phyloP scores from a whole-genome alignment of 2,888 invertebrate genomes.

The Hypselothyrea guttata region DNA sequence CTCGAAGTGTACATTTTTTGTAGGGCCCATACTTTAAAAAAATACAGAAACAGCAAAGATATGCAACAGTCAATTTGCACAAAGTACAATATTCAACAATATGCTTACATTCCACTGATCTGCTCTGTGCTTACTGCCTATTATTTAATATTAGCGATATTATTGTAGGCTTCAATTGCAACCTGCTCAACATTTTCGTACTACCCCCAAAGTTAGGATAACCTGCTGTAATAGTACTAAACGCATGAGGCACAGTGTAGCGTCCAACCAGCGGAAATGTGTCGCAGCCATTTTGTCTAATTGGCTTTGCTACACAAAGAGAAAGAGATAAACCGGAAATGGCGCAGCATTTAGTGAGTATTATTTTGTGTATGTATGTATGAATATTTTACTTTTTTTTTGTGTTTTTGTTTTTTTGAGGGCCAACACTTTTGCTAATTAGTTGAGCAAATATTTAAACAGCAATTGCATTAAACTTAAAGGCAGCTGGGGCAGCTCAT shows the following conservation, averaged over 20 bases:
- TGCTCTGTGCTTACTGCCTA: no score
- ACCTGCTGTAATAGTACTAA: conserved; percentile 23
- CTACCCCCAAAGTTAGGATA: conserved; percentile 4
- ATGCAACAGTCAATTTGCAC: no score
- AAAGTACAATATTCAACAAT: no score
- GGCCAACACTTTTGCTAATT: conserved; percentile 70
- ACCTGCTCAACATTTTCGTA: conserved; percentile 10
- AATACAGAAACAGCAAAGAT: no score
- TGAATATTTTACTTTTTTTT: conserved; percentile 14
- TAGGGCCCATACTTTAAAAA: no score
- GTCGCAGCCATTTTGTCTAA: conserved; percentile 76
- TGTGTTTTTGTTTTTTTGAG: conserved; percentile 31
- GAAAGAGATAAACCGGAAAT: conserved; percentile 68
- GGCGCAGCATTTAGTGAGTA: conserved; percentile 58
- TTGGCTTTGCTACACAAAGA: conserved; percentile 63
- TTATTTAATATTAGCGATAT: no score
- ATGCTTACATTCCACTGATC: no score
- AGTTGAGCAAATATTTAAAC: conserved; percentile 63
- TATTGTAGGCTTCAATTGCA: conserved; percentile 1
- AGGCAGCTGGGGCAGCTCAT: conserved; percentile 42
- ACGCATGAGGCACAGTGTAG: conserved; percentile 33
- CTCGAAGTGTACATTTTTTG: no score
- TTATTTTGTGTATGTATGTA: conserved; percentile 24
- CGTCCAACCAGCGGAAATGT: conserved; percentile 70
- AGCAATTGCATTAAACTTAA: conserved; percentile 52